phyloP scores from a whole-genome alignment of 2,113 vertebrate species.

The western clawed frog (Xenopus tropicalis) region DNA sequence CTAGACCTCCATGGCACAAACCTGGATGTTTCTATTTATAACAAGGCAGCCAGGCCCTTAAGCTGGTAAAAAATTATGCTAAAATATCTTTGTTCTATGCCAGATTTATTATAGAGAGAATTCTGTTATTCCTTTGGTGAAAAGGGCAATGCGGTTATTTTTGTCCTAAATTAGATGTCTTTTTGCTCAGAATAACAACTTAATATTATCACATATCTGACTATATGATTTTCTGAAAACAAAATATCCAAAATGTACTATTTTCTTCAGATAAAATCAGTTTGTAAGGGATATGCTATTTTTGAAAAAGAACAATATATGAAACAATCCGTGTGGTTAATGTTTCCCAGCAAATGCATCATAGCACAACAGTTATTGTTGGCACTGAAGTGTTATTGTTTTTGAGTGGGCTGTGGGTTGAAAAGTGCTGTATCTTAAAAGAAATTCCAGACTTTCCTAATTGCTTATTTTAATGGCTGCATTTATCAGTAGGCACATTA shows the following conservation, averaged over 20 bases:
- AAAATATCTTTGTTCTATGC: too few species aligned
- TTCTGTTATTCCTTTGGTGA: too few species aligned
- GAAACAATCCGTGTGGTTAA: not conserved
- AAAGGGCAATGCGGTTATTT: too few species aligned
- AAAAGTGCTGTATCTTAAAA: conserved; percentile 56
- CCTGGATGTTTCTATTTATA: too few species aligned
- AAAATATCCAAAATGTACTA: not conserved
- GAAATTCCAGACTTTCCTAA: conserved; percentile 42
- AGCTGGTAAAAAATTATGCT: too few species aligned
- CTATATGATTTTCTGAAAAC: not conserved
- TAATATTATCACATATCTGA: not conserved
- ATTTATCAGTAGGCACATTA: conserved; percentile 23
- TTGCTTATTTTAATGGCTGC: conserved; percentile 20
- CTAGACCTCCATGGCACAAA: too few species aligned
- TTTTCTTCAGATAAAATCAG: too few species aligned
- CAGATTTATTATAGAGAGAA: too few species aligned
- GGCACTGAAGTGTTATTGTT: not conserved
- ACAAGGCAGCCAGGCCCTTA: too few species aligned
- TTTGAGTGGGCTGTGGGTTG: conserved; percentile 38
- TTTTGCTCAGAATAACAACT: too few species aligned
- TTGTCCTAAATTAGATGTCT: too few species aligned
- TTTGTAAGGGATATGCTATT: not conserved
- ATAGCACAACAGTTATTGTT: conserved; percentile 1
- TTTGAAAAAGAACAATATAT: conserved; percentile 4
- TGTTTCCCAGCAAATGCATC: conserved; percentile 8